Evolutionary conservation across 2,888 invertebrate genomes (phyloP), one percentile per base, ranked within the genome.

Genomic region (Falcaria lacertinaria): DNA sequence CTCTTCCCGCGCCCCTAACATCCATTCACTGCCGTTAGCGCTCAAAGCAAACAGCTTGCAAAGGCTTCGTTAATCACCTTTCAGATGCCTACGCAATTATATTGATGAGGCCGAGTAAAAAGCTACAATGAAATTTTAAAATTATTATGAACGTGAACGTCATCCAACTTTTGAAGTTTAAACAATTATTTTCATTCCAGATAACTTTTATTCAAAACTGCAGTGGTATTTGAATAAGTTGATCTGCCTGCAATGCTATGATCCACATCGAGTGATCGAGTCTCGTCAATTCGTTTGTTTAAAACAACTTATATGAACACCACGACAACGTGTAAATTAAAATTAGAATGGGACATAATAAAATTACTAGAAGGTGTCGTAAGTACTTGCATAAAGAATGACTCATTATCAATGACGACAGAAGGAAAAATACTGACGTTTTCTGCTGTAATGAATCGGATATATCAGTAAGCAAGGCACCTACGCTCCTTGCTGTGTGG

Each of bases 401-500:
- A 34, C 33, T 38, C 40, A 39, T 37, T 37, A 32, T 16, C n/a
- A 40, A 41, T 33, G 34, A 39, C 39, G 33, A 33, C 36, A 35
- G 34, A 19, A 35, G 17, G 35, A 41, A 38, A 39, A 34, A 44
- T 45, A 42, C 41, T 39, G 48, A 45, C 28, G 43, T 34, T 42
- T 50, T 44, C 45, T 47, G 43, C 47, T 45, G 45, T 51, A 48
- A 57, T 44, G 45, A 48, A 48, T 50, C 36, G 42, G 44, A 42
- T 39, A 45, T 41, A 58, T 54, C 46, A 64, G 54, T 45, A 25
- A 41, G 42, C 57, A 61, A 22, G 11, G 41, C 57, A 63, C 71
- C 70, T 61, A 68, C 72, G 52, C 62, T 39, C 45, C 47, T 47
- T 42, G 45, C 48, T 49, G 58, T 65, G 62, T 69, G 66, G 64